A percentile compares a stretch with the other conserved stretches of the same genome.
Conservation (phyloP, 2,113 vertebrate species). For the Takifugu bimaculatus region DNA sequence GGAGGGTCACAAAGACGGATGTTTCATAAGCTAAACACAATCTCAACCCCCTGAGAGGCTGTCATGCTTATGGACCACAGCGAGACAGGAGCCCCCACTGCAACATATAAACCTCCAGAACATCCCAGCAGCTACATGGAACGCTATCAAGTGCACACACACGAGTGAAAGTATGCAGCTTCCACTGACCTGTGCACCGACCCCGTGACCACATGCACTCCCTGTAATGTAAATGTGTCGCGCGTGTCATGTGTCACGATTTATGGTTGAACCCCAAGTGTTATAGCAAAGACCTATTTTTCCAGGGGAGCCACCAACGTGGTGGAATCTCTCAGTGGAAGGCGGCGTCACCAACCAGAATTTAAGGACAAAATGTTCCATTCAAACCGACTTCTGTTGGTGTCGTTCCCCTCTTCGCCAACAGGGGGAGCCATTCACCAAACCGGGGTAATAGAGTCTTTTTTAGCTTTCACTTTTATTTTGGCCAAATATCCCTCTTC, state of each 20-base stretch:
- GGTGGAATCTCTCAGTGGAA: too few species aligned
- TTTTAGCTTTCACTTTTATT: too few species aligned
- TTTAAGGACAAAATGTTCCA: neutral
- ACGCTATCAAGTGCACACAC: conserved; percentile 5
- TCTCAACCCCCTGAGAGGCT: neutral
- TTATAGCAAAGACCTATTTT: too few species aligned
- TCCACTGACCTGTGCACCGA: conserved; percentile 44
- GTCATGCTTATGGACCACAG: too few species aligned
- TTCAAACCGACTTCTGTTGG: neutral
- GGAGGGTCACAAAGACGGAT: neutral
- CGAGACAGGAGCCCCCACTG: neutral
- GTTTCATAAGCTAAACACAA: neutral
- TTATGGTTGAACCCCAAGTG: too few species aligned
- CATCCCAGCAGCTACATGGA: neutral
- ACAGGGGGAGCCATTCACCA: neutral
- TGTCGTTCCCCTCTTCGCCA: neutral
- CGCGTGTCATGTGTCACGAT: neutral
- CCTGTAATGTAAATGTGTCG: conserved; percentile 37
- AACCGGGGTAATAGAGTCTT: neutral
- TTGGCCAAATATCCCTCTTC: too few species aligned
- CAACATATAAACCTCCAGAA: too few species aligned
- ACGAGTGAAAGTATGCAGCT: conserved; percentile 20
- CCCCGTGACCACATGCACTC: conserved; percentile 28
- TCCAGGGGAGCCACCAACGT: too few species aligned
- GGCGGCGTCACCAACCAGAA: neutral